Evolutionary conservation across 1,140 invertebrate genomes (phyloP).

Genomic region (Drosophila mauritiana): DNA sequence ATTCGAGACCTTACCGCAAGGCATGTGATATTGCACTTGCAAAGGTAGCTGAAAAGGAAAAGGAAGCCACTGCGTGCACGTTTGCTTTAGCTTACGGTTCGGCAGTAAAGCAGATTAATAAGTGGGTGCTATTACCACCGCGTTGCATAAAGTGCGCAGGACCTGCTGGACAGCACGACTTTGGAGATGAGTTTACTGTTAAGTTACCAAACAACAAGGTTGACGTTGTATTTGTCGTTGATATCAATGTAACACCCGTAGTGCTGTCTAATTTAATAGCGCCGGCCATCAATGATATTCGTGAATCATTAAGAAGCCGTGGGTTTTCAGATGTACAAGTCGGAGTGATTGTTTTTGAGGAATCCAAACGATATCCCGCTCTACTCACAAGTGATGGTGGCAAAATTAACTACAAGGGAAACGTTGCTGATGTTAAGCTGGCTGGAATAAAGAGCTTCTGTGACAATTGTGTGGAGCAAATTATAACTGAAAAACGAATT

Average conservation of each 20-base stretch:
- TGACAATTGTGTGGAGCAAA: conserved; percentile 65
- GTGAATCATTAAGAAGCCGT: conserved; percentile 80
- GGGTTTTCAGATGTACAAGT: conserved; percentile 87
- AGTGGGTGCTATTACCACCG: conserved; percentile 86
- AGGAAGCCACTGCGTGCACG: conserved; percentile 86
- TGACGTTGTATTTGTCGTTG: conserved; percentile 90
- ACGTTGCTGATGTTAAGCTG: conserved; percentile 86
- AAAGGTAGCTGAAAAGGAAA: conserved; percentile 84
- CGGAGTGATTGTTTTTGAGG: conserved; percentile 87
- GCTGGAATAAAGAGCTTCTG: conserved; percentile 74
- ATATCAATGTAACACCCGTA: conserved; percentile 85
- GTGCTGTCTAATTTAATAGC: conserved; percentile 84
- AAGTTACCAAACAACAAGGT: conserved; percentile 89
- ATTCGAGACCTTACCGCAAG: conserved; percentile 85
- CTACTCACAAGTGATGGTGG: conserved; percentile 87
- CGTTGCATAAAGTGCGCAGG: conserved; percentile 88
- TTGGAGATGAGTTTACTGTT: conserved; percentile 88
- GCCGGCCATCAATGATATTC: conserved; percentile 79
- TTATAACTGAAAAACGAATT: conserved; percentile 66
- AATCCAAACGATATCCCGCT: conserved; percentile 85
- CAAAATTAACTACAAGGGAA: conserved; percentile 86
- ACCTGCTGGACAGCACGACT: conserved; percentile 84
- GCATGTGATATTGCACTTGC: conserved; percentile 88
- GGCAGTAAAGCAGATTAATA: conserved; percentile 85
- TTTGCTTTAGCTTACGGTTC: conserved; percentile 87